A percentile compares a stretch with the other conserved stretches of the same genome.
Evolutionary conservation across 2,888 invertebrate genomes (phyloP).

Genomic region (Coenonympha arcania): DNA sequence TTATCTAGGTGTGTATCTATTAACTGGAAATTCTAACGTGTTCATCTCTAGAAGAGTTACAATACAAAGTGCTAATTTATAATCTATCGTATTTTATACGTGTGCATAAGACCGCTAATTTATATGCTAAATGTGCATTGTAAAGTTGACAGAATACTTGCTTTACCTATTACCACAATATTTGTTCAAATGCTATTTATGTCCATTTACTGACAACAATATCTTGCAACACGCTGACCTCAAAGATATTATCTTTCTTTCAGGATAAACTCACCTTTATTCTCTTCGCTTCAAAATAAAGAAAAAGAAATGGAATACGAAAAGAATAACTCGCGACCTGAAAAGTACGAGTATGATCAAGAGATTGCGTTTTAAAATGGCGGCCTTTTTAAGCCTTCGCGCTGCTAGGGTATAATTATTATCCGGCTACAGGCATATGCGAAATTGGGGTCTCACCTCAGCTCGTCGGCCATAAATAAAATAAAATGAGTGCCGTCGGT

Average conservation of each 20-base stretch:
- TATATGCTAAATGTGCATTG: conserved; percentile 1
- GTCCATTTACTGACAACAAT: conserved; percentile 2
- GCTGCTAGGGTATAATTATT: conserved; percentile 70
- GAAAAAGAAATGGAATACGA: conserved; percentile 1
- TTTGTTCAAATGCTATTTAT: conserved; percentile 3
- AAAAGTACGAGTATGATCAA: conserved; percentile 21
- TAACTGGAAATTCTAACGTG: background rate
- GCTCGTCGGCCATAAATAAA: conserved; percentile 67
- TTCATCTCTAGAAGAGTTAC: background rate
- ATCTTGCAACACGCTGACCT: background rate
- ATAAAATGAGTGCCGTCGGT: conserved; percentile 63
- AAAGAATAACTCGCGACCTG: conserved; percentile 10
- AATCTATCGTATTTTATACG: conserved; percentile 5
- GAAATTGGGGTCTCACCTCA: conserved; percentile 74
- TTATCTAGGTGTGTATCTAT: background rate
- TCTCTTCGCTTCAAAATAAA: background rate
- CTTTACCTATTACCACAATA: background rate
- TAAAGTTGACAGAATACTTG: background rate
- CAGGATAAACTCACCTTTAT: conserved; percentile 3
- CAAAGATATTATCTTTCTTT: background rate
- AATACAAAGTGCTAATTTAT: conserved; percentile 4
- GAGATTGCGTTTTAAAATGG: conserved; percentile 54
- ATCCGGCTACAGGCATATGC: conserved; percentile 67
- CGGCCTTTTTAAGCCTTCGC: conserved; percentile 55
- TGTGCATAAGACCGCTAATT: background rate